Evolutionary conservation across 2,113 vertebrate species (phyloP), one percentile per base, ranked within the genome.

Genomic region (Hyaena hyaena): DNA sequence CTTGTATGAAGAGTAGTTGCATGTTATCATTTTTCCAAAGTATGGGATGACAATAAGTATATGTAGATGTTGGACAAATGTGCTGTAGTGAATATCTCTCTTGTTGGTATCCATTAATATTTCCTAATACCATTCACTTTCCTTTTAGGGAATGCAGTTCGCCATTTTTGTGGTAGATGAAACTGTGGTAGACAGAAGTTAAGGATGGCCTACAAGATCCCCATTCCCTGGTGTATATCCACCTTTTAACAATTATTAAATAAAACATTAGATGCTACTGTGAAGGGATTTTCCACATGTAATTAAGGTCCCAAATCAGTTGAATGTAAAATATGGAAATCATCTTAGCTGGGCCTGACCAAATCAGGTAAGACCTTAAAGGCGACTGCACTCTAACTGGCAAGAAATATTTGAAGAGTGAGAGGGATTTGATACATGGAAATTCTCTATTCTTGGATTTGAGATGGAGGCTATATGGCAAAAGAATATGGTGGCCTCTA

Each of bases 201-300:
- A 68, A 83, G 68, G 33, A 43, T 89, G 77, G 26, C 50, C 45
- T 15, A 61, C 50, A 61, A 84, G 76, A 76, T 39, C 14, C 26
- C 50, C 21, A 79, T 53, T 31, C 24, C 61, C 28, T 76, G n/a
- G 15, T 77, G 7, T 76, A 48, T 48, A 61, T 61, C 88, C 0
- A 83, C 35, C 24, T 76, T 88, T 61, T 96, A 21, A 50, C 19
- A 55, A 14, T 68, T 83, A 89, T 83, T 89, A 24, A 93, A 74
- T 83, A 83, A 87, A 73, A 63, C 21, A 53, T 12, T 93, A 93
- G 50, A 77, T 58, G 61, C 83, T 88, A 35, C 15, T 39, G 24
- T 93, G 68, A 93, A 96, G 74, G 21, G 31, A 96, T 74, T 92
- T 89, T 84, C 58, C 69, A 71, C 89, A 79, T 88, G 63, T 71